These are phyloP conservation scores for Cryptoprocta ferox DNA, from an alignment of 2,797 vertebrate species.

Conservation along the genomic window DNA sequence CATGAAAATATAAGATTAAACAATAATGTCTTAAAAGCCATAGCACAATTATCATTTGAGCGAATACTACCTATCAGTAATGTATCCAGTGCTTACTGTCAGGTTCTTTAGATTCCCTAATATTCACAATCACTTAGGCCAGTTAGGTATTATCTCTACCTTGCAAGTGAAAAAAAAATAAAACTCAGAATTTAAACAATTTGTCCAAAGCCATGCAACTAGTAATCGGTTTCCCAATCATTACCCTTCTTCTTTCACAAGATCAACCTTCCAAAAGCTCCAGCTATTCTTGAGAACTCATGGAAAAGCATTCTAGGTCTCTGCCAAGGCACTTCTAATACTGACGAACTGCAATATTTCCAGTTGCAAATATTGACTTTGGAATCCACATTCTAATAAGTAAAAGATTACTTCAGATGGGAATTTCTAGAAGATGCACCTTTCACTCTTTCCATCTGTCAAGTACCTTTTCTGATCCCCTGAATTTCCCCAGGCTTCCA, in stretches of 20 bases:
- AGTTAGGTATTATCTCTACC: neutral
- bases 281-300: neutral
- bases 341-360: neutral
- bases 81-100: neutral
- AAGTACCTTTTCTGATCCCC: neutral
- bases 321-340: neutral
- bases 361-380: neutral
- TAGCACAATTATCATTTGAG: neutral
- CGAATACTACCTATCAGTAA: neutral
- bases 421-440: neutral
- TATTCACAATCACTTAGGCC: conserved; percentile 3
- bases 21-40: neutral
- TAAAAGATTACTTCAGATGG: neutral
- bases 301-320: neutral
- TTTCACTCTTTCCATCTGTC: neutral
- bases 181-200: neutral
- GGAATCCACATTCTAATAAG: neutral
- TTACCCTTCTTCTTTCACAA: neutral
- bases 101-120: neutral
- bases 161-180: conserved; percentile 25
- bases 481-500: neutral
- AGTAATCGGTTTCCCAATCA: neutral
- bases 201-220: neutral
- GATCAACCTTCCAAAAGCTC: neutral
- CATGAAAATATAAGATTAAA: conserved; percentile 31